Evolutionary conservation across 2,888 invertebrate species (phyloP), one percentile per base, ranked within the genome.

Genomic region (Pterobdella sp.): DNA sequence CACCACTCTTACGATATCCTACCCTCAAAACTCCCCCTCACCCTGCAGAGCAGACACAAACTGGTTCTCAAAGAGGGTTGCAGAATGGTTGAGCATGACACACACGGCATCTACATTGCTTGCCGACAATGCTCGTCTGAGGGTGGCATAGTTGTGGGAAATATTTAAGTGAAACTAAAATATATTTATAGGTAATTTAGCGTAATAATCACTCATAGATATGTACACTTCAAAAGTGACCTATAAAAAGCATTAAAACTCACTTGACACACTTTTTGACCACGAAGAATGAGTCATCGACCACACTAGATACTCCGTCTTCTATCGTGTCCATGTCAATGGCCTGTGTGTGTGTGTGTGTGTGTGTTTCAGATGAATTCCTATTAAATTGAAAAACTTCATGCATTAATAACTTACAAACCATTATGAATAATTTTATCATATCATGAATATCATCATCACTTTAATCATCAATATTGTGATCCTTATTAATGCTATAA

Each of bases 231-330:
- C n/a, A 49, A 49, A 49, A 49, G 14, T 49, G 22, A 14, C 14
- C 10, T 18, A 18, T 34, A 7, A 69, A 26, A 69, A 69, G 49
- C 10, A 36, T 18, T 10, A 22, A 63, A 29, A 29, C 52, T n/a
- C 81, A 89, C 91, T 91, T 88, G 70, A 96, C 91, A 79, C 94
- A 93, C 85, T 97, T 97, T 80, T 94, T 90, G 1, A 96, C 89
- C 77, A 98, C 94, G 83, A 93, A 98, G 85, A 97, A 97, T 0
- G 95, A 91, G 84, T 98, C 97, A 83, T 98, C 98, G 0, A 97
- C 91, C 87, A 98, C 90, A 78, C 93, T 94, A 1, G 94, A 94
- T 35, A 84, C 79, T n/a, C 81, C 81, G 37, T 84, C 83, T 72
- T 84, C 84, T 64, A 79, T 77, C 2, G 75, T 75, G 77, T 85